Conservation (phyloP, 2,888 invertebrate genomes). For the Ceraclea dissimilis region DNA sequence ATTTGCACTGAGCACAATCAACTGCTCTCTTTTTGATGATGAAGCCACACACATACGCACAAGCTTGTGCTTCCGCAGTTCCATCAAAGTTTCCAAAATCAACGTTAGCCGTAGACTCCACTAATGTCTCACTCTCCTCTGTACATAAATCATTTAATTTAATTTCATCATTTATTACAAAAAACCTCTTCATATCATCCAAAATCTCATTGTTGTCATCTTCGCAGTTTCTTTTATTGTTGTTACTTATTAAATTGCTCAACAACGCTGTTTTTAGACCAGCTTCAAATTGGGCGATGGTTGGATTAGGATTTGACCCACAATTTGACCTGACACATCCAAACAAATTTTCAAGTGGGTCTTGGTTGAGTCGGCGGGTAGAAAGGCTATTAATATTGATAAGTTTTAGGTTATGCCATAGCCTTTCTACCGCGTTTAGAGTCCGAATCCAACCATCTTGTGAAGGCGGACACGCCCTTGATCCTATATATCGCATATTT, state of each 20-base stretch:
- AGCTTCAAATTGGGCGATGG: not conserved
- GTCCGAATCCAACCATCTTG: too few species aligned
- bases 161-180: not conserved
- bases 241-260: not conserved
- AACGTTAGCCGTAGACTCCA: not conserved
- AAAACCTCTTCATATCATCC: constrained; percentile 1
- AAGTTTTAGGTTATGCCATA: too few species aligned
- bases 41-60: not conserved
- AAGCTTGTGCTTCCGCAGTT: constrained; percentile 1
- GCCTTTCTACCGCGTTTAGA: too few species aligned
- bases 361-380: not conserved
- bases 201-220: not conserved
- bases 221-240: not conserved
- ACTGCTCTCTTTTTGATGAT: not conserved
- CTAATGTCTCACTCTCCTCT: not conserved
- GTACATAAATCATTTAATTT: not conserved
- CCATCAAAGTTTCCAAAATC: not conserved
- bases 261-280: not conserved
- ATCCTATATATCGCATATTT: too few species aligned
- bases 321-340: not conserved
- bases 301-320: not conserved
- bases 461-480: too few species aligned
- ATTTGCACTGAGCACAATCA: not conserved
- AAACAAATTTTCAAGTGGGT: not conserved
- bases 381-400: not conserved